A percentile compares a stretch with the other conserved stretches of the same genome.
Conservation (phyloP, 2,797 vertebrate species). For the Halcyon chelicuti region DNA sequence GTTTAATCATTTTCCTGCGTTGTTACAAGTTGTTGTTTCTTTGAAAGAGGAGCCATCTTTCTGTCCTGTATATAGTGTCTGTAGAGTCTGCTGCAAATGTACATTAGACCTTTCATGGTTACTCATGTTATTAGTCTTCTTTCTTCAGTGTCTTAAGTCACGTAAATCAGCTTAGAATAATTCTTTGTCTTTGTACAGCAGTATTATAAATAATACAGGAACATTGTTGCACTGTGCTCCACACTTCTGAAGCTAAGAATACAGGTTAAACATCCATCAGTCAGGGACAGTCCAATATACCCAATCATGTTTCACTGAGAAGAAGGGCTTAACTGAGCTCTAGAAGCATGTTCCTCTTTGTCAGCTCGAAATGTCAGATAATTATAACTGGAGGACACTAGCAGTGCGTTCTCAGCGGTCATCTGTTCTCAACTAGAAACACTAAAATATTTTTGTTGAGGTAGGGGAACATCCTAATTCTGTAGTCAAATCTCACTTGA, state of each 20-base stretch:
- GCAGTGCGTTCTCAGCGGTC: neutral
- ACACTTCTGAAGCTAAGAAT: neutral
- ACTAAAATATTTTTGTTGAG: neutral
- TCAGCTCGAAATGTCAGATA: neutral
- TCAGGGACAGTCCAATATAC: neutral
- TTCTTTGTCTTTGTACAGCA: neutral
- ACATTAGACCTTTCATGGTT: neutral
- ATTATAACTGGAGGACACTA: neutral
- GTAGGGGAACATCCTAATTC: neutral
- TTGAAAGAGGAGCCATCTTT: neutral
- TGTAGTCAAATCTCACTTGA: neutral
- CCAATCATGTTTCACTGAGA: neutral
- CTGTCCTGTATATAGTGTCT: neutral
- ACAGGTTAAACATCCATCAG: neutral
- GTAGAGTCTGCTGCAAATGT: neutral
- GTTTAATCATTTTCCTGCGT: neutral
- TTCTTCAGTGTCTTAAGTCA: neutral
- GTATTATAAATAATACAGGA: neutral
- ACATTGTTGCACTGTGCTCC: neutral
- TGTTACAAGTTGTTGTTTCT: neutral
- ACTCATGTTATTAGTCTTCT: neutral
- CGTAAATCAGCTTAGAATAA: neutral
- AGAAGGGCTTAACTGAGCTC: neutral
- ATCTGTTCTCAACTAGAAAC: neutral
- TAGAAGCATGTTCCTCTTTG: neutral